Base-by-base conservation (phyloP, 64 coral and sea anemone genomes). In the Exaiptasia diaphana region DNA sequence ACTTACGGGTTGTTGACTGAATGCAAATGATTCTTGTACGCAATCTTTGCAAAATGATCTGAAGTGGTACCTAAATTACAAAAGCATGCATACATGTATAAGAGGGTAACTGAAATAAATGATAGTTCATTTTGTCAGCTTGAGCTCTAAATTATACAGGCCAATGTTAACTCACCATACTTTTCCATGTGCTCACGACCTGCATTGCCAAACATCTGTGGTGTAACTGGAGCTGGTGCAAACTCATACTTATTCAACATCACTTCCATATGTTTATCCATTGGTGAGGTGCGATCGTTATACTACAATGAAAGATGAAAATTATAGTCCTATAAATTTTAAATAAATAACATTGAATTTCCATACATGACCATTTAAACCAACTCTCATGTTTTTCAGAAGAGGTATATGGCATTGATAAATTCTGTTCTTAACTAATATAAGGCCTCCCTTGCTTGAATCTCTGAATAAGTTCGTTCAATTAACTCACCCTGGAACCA, bases 171-270 rank as follows among this genome's bases (percentile, higher is more conserved):
- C 58, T 82, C 57, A 93, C 95, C 95, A 89, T 93, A 99, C 89
- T 99, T 99, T 42, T 85, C 74, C 95, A 99, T 99, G 73, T 99
- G 95, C 72, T 99, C 95, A 89, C 74, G 88, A 13, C 95, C 95
- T 21, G 95, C 95, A 84, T 99, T 99, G 12, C 85, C 95, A 89
- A 99, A 99, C 90, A 99, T 71, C 79, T 99, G 95, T 22, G 95
- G 89, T 29, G 85, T 93, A 33, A 99, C 20, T 33, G 95, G 95
- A 26, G 89, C 95, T 31, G 89, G 45, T 45, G 84, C 90, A 44
- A 99, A 54, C 2, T 88, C 95, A 39, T 89, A 77, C 41, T 76
- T 83, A 43, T 89, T 80, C 22, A 84, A 54, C 85, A 99, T 80
- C 32, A 93, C 81, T 41, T 91, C 90, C 35, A 84, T 21, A 61